Conservation (phyloP, 2,797 vertebrate species). For the Mycteria americana region DNA sequence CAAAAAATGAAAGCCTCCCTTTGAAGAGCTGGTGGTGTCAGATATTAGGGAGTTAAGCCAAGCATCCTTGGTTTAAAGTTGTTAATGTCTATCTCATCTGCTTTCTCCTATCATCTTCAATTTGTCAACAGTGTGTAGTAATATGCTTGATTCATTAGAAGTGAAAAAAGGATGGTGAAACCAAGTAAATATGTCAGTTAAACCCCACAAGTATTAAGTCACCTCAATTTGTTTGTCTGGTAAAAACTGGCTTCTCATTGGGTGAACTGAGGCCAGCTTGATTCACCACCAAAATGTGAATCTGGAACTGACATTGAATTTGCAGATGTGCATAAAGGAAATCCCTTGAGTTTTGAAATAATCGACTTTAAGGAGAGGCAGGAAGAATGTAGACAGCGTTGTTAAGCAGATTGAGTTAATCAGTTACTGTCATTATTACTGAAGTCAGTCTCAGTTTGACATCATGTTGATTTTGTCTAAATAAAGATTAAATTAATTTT, state of each 20-base stretch:
- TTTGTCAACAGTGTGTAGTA: conserved; percentile 23
- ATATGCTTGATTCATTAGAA: background rate
- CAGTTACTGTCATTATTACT: conserved; percentile 26
- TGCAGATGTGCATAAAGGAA: conserved; percentile 78
- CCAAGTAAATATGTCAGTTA: conserved; percentile 46
- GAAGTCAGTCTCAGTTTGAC: conserved; percentile 32
- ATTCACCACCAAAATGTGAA: conserved; percentile 71
- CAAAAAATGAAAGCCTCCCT: background rate
- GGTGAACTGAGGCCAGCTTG: conserved; percentile 67
- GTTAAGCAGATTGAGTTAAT: conserved; percentile 32
- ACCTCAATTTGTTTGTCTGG: conserved; percentile 74
- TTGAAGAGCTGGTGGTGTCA: background rate
- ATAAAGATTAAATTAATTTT: background rate
- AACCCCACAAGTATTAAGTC: conserved; percentile 72
- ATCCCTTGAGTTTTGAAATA: conserved; percentile 67
- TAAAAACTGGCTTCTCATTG: conserved; percentile 53
- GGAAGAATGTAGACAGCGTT: conserved; percentile 44
- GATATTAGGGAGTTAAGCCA: background rate
- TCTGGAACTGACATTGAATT: conserved; percentile 73
- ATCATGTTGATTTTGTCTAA: conserved; percentile 41
- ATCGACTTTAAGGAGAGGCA: conserved; percentile 42
- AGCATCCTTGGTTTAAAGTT: background rate
- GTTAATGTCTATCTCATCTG: conserved; percentile 46
- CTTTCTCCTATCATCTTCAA: conserved; percentile 24
- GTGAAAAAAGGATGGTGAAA: conserved; percentile 48